These are phyloP conservation scores for Megalops cyprinoides DNA, from an alignment of 2,797 vertebrate species.

Conservation along the genomic window DNA sequence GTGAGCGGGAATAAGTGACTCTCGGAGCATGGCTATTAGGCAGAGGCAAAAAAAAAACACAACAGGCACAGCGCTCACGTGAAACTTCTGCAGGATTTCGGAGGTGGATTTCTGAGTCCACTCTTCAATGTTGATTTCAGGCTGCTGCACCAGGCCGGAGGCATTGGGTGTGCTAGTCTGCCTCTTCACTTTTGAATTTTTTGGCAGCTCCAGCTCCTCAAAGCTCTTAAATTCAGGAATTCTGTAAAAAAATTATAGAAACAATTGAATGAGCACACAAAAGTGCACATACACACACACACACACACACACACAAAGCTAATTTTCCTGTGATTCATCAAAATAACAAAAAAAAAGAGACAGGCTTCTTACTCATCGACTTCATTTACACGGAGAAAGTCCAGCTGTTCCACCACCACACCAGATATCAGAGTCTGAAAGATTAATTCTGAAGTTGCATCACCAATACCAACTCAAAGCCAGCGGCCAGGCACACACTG, in stretches of 20 bases:
- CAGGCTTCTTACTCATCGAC: conserved; percentile 82
- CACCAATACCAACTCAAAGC: not conserved
- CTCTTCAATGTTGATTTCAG: conserved; percentile 80
- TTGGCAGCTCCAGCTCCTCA: conserved; percentile 92
- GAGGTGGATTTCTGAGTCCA: conserved; percentile 82
- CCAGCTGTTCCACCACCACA: conserved; percentile 93
- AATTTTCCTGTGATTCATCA: conserved; percentile 14
- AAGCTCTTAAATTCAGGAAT: conserved; percentile 93
- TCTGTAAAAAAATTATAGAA: conserved; percentile 69
- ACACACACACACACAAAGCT: not conserved
- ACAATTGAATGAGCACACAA: not conserved
- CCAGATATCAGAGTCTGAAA: conserved; percentile 94
- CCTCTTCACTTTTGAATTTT: conserved; percentile 96
- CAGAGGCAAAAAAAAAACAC: not conserved
- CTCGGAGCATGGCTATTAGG: not conserved
- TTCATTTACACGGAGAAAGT: conserved; percentile 92
- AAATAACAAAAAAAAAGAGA: conserved; percentile 11
- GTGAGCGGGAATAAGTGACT: too few species aligned
- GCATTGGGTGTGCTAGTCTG: conserved; percentile 87
- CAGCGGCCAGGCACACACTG: not conserved
- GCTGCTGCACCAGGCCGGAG: conserved; percentile 85
- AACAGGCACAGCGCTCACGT: conserved; percentile 73
- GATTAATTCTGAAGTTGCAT: conserved; percentile 4
- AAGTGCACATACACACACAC: not conserved
- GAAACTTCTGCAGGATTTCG: conserved; percentile 89